Percentiles rank a stretch among this genome's conserved stretches.
Evolutionary conservation across 2,888 invertebrate species (phyloP).

Genomic region (Limulus polyphemus): DNA sequence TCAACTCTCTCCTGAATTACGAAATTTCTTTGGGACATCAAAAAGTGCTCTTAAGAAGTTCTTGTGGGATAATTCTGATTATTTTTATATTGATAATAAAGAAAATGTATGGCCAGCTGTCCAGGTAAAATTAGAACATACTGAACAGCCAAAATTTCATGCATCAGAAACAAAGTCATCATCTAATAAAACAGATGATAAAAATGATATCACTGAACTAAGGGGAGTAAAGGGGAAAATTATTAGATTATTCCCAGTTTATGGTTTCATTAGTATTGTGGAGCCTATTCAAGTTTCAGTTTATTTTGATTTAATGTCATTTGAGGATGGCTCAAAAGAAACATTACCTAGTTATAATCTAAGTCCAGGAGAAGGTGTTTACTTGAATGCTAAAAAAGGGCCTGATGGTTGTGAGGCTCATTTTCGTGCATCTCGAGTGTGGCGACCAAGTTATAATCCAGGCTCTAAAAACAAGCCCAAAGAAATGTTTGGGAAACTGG

Average conservation of each 20-base stretch:
- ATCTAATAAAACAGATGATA: not conserved
- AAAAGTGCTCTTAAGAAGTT: not conserved
- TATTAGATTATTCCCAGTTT: not conserved
- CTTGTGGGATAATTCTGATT: not conserved
- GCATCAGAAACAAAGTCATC: not conserved
- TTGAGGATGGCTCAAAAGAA: not conserved
- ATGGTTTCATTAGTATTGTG: not conserved
- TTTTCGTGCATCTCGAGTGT: not conserved
- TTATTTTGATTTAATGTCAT: slow-evolving; percentile 2
- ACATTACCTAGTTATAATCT: not conserved
- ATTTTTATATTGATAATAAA: not conserved
- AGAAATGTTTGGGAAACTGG: not conserved
- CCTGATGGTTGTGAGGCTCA: slow-evolving; percentile 1
- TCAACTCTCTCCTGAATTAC: not conserved
- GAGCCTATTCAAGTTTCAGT: not conserved
- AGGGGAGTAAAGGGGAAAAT: not conserved
- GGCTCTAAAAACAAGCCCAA: too few relatives aligned
- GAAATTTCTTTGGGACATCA: slow-evolving; percentile 1
- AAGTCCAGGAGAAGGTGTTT: not conserved
- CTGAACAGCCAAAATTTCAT: not conserved
- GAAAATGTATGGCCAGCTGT: not conserved
- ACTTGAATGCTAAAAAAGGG: slow-evolving; percentile 1
- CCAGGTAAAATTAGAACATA: not conserved
- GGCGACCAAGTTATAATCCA: not conserved
- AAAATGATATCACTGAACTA: not conserved